Percentiles rank a stretch among this genome's conserved stretches.
These are phyloP conservation scores for Silvanus unidentatus DNA, from an alignment of 2,888 invertebrate species.

Conservation along the genomic window DNA sequence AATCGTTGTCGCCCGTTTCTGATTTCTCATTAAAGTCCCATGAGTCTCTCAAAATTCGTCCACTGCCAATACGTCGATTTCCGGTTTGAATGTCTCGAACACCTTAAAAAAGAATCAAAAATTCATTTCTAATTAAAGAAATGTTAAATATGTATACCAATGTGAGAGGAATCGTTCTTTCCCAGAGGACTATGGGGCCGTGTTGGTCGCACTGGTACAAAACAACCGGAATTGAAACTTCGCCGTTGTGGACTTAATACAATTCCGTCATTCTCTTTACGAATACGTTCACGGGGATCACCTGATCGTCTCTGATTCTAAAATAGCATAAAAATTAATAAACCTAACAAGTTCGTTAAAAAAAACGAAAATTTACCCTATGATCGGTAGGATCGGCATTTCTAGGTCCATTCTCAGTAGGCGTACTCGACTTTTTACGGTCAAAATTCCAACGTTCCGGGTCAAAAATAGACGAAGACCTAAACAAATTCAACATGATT, in stretches of 20 bases:
- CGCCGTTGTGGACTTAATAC: slow-evolving; percentile 80
- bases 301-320: slow-evolving; percentile 50
- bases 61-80: slow-evolving; percentile 73
- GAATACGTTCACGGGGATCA: slow-evolving; percentile 70
- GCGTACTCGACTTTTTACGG: slow-evolving; percentile 57
- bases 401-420: slow-evolving; percentile 56
- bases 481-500: slow-evolving; percentile 12
- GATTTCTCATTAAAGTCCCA: slow-evolving; percentile 31
- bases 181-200: slow-evolving; percentile 35
- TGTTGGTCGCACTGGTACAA: slow-evolving; percentile 56
- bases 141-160: slow-evolving; percentile 9
- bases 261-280: slow-evolving; percentile 78
- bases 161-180: slow-evolving; percentile 28
- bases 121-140: background rate
- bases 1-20: slow-evolving; percentile 23
- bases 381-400: slow-evolving; percentile 52
- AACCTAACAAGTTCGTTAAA: background rate
- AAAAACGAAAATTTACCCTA: slow-evolving; percentile 43
- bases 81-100: slow-evolving; percentile 27
- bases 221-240: slow-evolving; percentile 83
- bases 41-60: slow-evolving; percentile 61
- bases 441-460: slow-evolving; percentile 47
- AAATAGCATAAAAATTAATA: slow-evolving; percentile 1
- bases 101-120: slow-evolving; percentile 15
- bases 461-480: slow-evolving; percentile 28